Evolutionary conservation across 2,113 vertebrate species (phyloP), one percentile per base, ranked within the genome.

Genomic region (Uria aalge): DNA sequence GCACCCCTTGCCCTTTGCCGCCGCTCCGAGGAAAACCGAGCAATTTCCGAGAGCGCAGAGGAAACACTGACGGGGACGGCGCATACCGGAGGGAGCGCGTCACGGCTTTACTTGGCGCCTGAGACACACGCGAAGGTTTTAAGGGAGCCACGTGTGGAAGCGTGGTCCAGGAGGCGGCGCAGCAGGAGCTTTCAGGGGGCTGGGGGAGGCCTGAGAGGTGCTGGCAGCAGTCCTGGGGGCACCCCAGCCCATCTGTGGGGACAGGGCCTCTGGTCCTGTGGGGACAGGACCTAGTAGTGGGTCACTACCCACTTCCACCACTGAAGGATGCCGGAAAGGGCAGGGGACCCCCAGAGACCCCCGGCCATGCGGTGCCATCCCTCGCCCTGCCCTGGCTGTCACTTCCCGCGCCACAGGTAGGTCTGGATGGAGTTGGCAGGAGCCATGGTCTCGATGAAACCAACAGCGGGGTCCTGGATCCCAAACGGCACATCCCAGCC

Each of bases 131-230:
- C 34, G 4, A 78, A 66, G 45, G 50, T 9, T 81, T 73, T 69
- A 3, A 71, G 77, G 73, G 77, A 91, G 85, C 92, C 94, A 93
- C 85, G 85, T 93, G 94, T 93, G 92, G 77, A 84, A 93, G 63
- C 0, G 29, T 38, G 80, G 48, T 53, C 72, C 92, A 21, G 88
- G 87, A 82, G 47, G 72, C 0, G 1, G 75, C 2, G 24, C 22
- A 2, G 19, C 17, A 16, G 75, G 67, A 84, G 48, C 26, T 41
- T 45, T 27, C 47, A 22, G 83, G 67, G 87, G 34, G 67, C 52
- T 32, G 18, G 3, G 29, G 45, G 14, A 43, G 30, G 52, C 56
- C 30, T 29, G 71, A 52, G 43, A 32, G 50, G 59, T 5, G 1
- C 60, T 22, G 22, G 82, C 30, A n/a, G 26, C 59, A 15, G 85